Percentiles rank a stretch among this genome's conserved stretches.
These are phyloP conservation scores for Mionectes olivaceus DNA, from an alignment of 2,797 vertebrate genomes.

Conservation along the genomic window DNA sequence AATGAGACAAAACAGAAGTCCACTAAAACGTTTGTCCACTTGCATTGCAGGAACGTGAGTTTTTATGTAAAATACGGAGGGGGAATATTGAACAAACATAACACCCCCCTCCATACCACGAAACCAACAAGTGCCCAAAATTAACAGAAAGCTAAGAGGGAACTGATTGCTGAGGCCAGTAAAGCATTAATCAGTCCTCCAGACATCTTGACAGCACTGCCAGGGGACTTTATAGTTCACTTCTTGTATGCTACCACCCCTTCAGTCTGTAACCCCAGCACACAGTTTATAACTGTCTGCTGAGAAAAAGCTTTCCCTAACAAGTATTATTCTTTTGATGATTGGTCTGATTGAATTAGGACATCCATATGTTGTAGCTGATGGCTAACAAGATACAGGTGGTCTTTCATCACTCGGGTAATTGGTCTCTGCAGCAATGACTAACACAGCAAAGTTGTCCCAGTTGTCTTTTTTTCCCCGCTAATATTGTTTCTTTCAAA, in stretches of 20 bases:
- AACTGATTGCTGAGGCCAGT: background rate
- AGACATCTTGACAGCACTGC: accelerated
- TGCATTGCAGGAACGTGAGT: background rate
- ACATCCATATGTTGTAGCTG: background rate
- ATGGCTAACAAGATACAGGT: constrained; percentile 40
- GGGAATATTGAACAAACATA: background rate
- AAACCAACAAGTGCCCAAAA: background rate
- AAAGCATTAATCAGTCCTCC: background rate
- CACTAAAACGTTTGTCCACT: background rate
- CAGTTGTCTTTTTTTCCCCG: background rate
- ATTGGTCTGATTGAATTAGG: constrained; percentile 22
- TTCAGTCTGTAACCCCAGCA: background rate
- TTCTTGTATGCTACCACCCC: background rate
- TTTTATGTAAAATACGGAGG: background rate
- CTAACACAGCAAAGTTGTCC: background rate
- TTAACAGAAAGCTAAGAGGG: background rate
- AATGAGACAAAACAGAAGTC: background rate
- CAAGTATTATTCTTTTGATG: background rate
- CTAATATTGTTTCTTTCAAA: background rate
- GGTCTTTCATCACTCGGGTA: constrained; percentile 17
- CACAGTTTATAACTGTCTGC: background rate
- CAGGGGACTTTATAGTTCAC: background rate
- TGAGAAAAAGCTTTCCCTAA: background rate
- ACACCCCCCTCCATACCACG: background rate
- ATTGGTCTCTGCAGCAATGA: constrained; percentile 1